Evolutionary conservation across 2,888 invertebrate species (phyloP).

Genomic region (Dryocosmus kuriphilus): DNA sequence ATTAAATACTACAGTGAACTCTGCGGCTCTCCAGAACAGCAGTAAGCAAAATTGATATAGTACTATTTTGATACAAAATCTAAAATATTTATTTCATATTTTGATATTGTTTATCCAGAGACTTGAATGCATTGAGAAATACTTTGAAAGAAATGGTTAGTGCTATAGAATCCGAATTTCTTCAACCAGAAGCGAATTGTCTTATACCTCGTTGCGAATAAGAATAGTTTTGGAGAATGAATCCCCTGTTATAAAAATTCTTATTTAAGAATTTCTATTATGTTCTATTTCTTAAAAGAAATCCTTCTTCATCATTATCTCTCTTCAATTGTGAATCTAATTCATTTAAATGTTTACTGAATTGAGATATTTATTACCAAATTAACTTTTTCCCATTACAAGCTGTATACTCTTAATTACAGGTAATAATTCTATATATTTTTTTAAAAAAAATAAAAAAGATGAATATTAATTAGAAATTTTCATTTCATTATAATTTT

Average conservation of each 20-base stretch:
- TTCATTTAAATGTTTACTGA: neutral
- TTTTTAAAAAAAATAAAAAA: neutral
- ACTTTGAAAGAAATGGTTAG: conserved; percentile 83
- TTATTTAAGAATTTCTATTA: too few relatives aligned
- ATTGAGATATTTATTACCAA: neutral
- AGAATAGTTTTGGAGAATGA: neutral
- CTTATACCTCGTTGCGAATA: conserved; percentile 77
- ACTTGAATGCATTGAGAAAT: conserved; percentile 75
- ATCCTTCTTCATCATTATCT: neutral
- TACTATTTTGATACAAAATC: too few relatives aligned
- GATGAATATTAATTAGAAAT: neutral
- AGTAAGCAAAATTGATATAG: conserved; percentile 77
- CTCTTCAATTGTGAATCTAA: neutral
- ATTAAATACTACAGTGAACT: conserved; percentile 98
- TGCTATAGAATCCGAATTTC: conserved; percentile 87
- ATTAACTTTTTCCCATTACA: neutral
- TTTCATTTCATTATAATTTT: neutral
- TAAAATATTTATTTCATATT: too few relatives aligned
- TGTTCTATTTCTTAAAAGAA: neutral
- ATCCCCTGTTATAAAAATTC: neutral
- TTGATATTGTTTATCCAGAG: neutral
- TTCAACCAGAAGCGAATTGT: conserved; percentile 87
- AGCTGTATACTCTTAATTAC: neutral
- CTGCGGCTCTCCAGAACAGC: conserved; percentile 83
- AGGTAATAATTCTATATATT: neutral